Evolutionary conservation across 2,113 vertebrate genomes (phyloP), one percentile per base, ranked within the genome.

Genomic region (Thunnus maccoyii): DNA sequence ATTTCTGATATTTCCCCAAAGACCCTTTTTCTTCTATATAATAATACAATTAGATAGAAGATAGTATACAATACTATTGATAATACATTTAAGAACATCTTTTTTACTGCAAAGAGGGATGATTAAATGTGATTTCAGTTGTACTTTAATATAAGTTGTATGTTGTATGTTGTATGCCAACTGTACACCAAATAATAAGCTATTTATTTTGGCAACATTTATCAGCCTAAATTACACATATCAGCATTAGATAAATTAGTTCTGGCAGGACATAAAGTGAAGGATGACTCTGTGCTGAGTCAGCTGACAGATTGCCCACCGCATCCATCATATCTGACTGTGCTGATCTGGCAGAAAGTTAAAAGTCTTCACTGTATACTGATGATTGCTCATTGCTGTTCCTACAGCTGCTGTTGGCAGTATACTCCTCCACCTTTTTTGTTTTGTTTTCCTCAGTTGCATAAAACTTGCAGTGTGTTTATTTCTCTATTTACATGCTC

Each of bases 401-500:
- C 46, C 14, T 6, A 6, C 76, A 47, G 48, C 63, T 61, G 32
- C 32, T 44, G 52, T 25, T 41, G 36, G 47, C 36, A 52, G 41
- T 15, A 15, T 20, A 17, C 5, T 66, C 56, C 69, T 41, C 54
- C 57, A 47, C 46, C 15, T 68, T 63, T 55, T 41, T 8, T 41
- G 36, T 72, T 63, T 68, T 84, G 55, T 75, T 75, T 70, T 30
- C n/a, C 64, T 50, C 66, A 18, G 54, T 18, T 66, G 18, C 22
- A 47, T 3, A 41, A 56, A 73, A 41, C 50, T 54, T 22, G 9
- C 17, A 47, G n/a, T 47, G 47, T 66, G 68, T 80, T 78, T 80
- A 48, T 30, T 50, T 69, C 62, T 71, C 0, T 47, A 50, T 54
- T 54, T 32, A 64, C 64, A 54, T 63, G n/a, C 54, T 12, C 61